phyloP scores from a whole-genome alignment of 2,888 invertebrate genomes.

The Drosophila multiciliata region DNA sequence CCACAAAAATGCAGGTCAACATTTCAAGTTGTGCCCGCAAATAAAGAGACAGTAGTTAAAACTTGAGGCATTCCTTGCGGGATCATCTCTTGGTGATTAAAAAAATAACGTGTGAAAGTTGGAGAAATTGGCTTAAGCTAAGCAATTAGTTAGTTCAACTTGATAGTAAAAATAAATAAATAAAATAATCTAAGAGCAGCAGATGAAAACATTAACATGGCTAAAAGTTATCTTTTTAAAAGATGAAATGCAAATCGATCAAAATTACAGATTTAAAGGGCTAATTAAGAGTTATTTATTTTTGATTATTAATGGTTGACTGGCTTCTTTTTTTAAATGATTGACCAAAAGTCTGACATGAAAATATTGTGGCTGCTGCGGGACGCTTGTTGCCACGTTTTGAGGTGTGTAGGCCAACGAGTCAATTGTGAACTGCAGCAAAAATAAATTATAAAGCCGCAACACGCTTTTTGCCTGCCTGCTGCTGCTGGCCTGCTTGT shows the following conservation, averaged over 20 bases:
- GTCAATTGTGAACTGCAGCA: slow-evolving; percentile 74
- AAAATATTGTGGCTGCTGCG: neutral
- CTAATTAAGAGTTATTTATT: neutral
- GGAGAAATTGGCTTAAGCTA: neutral
- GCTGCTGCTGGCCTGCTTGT: neutral
- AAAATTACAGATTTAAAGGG: neutral
- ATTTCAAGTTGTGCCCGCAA: neutral
- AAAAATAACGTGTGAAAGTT: slow-evolving; percentile 2
- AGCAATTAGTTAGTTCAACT: slow-evolving; percentile 1
- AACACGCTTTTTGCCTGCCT: slow-evolving; percentile 7
- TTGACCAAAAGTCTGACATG: neutral
- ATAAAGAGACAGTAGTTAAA: neutral
- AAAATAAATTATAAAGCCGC: slow-evolving; percentile 23
- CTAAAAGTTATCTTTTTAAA: neutral
- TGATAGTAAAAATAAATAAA: neutral
- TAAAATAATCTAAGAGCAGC: neutral
- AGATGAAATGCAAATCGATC: neutral
- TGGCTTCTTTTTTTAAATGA: neutral
- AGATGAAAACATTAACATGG: neutral
- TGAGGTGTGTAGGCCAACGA: slow-evolving; percentile 75
- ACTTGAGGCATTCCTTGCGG: slow-evolving; percentile 16
- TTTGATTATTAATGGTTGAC: neutral
- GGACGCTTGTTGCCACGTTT: slow-evolving; percentile 43
- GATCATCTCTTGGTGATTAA: neutral
- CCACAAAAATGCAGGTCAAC: slow-evolving; percentile 48